Conservation (phyloP, 2,113 vertebrate species). For the Chloropsis cyanopogon region DNA sequence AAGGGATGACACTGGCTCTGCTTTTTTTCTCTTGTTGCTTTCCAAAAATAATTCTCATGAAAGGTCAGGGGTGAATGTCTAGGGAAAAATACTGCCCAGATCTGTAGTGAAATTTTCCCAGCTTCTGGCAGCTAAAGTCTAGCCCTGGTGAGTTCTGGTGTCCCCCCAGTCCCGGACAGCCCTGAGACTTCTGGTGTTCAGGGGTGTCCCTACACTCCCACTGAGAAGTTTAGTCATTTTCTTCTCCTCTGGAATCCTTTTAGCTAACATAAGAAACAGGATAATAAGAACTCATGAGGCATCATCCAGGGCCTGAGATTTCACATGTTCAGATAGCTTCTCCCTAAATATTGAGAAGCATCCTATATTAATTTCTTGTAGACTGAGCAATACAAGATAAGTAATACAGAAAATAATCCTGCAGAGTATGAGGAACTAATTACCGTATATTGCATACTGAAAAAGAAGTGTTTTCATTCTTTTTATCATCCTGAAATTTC, state of each 20-base stretch:
- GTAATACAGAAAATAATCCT: conserved; percentile 8
- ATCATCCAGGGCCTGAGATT: not conserved
- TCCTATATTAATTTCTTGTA: not conserved
- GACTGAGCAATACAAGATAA: not conserved
- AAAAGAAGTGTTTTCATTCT: not conserved
- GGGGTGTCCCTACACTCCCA: not conserved
- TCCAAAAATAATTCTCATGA: not conserved
- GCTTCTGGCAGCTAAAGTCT: not conserved
- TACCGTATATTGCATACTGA: not conserved
- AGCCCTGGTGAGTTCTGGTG: not conserved
- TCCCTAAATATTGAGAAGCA: not conserved
- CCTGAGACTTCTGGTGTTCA: not conserved
- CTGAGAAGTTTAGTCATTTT: not conserved
- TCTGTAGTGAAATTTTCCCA: not conserved
- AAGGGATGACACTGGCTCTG: not conserved
- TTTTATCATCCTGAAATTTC: conserved; percentile 20
- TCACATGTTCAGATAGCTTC: not conserved
- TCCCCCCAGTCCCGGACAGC: not conserved
- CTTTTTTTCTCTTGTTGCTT: not conserved
- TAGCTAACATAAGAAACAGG: not conserved
- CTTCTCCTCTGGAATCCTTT: not conserved
- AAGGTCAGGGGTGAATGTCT: not conserved
- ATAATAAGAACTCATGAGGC: not conserved
- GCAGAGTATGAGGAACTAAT: not conserved
- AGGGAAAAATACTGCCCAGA: not conserved